Evolutionary conservation across 2,888 invertebrate genomes (phyloP), one percentile per base, ranked within the genome.

Genomic region (Drosophila fulvimacula): DNA sequence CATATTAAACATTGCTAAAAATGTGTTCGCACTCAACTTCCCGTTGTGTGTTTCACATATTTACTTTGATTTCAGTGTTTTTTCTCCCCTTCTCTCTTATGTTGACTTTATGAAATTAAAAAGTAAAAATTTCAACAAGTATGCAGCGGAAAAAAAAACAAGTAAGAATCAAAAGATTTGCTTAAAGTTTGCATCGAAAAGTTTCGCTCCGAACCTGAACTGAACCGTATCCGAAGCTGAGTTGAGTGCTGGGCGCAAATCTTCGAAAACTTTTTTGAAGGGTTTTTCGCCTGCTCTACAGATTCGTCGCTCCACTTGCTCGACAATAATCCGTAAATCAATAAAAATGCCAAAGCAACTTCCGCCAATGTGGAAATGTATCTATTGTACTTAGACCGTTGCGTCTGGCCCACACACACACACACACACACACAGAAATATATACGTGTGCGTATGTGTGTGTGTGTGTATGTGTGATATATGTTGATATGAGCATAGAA

Each of bases 321-420:
- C 61, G 51, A 75, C 76, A 80, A 71, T 82, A 82, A 85, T 82
- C 82, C 79, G 81, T 82, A 79, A 85, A 85, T 82, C 82, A 82
- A 82, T 82, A 82, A 81, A 76, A 80, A 84, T 63, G 74, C 64
- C 82, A 76, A 76, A 78, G 70, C 73, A 69, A 80, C 69, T 73
- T 80, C 65, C 62, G 46, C 15, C 55, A 56, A 65, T 63, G 69
- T 63, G 49, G 57, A 64, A 70, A 70, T 77, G 70, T 74, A 70
- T 74, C 70, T 67, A 77, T 77, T 76, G 73, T 76, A 61, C 46
- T 36, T 61, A 61, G 61, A n/a, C 41, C 42, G 32, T 36, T 61
- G 42, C 42, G 48, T 13, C 62, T 27, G 19, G 27, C 7, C 2
- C 0, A 2, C 49, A 52, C 11, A 24, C 19, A 27, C 13, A 17